phyloP scores from a whole-genome alignment of 2,797 vertebrate genomes.

The Rhinophrynus dorsalis region DNA sequence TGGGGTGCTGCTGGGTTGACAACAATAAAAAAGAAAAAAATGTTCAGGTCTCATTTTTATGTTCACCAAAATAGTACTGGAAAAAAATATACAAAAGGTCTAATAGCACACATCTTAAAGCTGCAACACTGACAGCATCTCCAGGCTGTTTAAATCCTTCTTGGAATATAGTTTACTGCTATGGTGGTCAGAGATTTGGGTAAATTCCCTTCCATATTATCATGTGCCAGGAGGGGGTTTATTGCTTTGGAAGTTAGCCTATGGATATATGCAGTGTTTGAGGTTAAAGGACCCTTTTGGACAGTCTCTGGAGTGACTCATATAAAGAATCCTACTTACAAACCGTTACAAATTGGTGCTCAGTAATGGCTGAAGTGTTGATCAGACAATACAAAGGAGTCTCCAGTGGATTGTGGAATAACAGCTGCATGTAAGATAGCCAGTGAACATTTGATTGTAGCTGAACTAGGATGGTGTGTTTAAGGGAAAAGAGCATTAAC shows the following conservation, averaged over 20 bases:
- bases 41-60: background rate
- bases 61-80: constrained; percentile 19
- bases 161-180: constrained; percentile 52
- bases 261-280: constrained; percentile 60
- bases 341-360: constrained; percentile 67
- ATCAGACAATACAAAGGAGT: constrained; percentile 61
- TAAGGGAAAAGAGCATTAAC: constrained; percentile 65
- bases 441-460: constrained; percentile 63
- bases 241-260: constrained; percentile 60
- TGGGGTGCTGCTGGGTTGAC: background rate
- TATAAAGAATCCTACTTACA: constrained; percentile 63
- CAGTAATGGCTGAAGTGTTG: constrained; percentile 63
- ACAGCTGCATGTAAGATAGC: constrained; percentile 65
- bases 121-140: constrained; percentile 51
- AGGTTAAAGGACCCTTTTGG: constrained; percentile 60
- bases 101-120: constrained; percentile 40
- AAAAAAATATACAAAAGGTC: constrained; percentile 36
- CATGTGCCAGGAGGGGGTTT: constrained; percentile 52
- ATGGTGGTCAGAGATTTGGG: constrained; percentile 52
- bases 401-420: constrained; percentile 62
- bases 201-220: constrained; percentile 36
- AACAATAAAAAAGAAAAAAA: background rate
- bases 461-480: constrained; percentile 64
- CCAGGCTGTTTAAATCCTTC: constrained; percentile 56
- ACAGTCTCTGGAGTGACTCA: constrained; percentile 53